Evolutionary conservation across 2,113 vertebrate genomes (phyloP).

Genomic region (Taurulus bubalis): DNA sequence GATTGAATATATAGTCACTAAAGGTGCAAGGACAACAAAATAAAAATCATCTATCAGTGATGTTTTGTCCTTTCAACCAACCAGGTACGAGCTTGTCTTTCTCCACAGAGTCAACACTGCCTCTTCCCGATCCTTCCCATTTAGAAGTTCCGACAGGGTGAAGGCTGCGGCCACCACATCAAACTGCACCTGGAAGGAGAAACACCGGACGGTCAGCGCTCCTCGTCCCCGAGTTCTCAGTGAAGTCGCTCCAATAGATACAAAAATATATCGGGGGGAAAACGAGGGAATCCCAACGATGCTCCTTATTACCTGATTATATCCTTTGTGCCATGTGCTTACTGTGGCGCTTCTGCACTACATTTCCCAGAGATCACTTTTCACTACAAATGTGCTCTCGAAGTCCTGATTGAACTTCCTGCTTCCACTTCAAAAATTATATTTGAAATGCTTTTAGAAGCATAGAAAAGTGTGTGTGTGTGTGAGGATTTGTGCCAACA

Average conservation of each 20-base stretch:
- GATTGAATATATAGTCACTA: background rate
- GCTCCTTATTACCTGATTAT: background rate
- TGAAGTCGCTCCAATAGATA: no score
- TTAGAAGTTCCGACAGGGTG: conserved; percentile 87
- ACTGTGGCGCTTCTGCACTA: background rate
- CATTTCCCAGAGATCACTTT: background rate
- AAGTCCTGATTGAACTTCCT: background rate
- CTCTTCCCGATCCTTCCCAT: conserved; percentile 72
- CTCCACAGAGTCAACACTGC: conserved; percentile 87
- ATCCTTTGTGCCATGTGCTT: background rate
- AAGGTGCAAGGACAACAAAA: background rate
- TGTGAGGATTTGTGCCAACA: background rate
- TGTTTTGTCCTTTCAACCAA: conserved; percentile 64
- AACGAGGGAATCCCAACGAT: background rate
- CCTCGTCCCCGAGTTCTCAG: background rate
- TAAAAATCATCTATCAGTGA: background rate
- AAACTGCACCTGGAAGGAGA: conserved; percentile 86
- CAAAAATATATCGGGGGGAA: no score
- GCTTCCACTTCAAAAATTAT: background rate
- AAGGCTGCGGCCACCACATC: conserved; percentile 88
- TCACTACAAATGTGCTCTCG: background rate
- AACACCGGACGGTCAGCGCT: background rate
- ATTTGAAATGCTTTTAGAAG: background rate
- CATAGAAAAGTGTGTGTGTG: background rate
- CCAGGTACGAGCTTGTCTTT: conserved; percentile 88